Evolutionary conservation across 2,113 vertebrate genomes (phyloP).

Genomic region (Vimba vimba): DNA sequence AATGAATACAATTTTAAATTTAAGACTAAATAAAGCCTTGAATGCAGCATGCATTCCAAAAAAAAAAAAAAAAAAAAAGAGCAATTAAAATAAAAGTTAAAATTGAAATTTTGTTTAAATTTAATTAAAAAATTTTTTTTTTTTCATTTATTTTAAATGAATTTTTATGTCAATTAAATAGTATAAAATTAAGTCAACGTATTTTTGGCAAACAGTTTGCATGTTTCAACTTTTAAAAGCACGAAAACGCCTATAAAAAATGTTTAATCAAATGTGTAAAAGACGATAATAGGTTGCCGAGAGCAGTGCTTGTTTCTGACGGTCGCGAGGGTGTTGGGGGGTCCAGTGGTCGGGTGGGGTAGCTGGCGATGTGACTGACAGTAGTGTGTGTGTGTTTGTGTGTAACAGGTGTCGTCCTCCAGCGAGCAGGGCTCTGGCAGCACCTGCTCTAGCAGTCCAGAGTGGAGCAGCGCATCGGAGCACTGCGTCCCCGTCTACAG

Average conservation of each 20-base stretch:
- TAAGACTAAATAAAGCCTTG: too few species aligned
- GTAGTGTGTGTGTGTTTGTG: slow-evolving; percentile 66
- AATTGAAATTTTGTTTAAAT: neutral
- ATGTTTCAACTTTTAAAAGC: neutral
- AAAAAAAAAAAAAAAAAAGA: too few species aligned
- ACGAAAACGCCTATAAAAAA: neutral
- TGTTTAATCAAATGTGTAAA: neutral
- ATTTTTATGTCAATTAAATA: neutral
- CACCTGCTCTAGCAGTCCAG: slow-evolving; percentile 92
- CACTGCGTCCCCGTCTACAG: slow-evolving; percentile 80
- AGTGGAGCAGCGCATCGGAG: slow-evolving; percentile 93
- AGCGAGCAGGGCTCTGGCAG: slow-evolving; percentile 87
- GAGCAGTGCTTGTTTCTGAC: neutral
- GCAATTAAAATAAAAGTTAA: neutral
- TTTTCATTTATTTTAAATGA: too few species aligned
- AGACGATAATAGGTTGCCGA: neutral
- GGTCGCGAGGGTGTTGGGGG: slow-evolving; percentile 32
- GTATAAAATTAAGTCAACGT: neutral
- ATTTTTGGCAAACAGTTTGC: too few species aligned
- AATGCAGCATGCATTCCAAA: neutral
- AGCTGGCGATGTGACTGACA: slow-evolving; percentile 70
- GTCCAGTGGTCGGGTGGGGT: slow-evolving; percentile 16
- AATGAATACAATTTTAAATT: neutral
- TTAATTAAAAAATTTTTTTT: neutral
- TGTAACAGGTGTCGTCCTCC: slow-evolving; percentile 81